These are phyloP conservation scores for Teinopalpus imperialis DNA, from an alignment of 2,888 invertebrate genomes.

Conservation along the genomic window DNA sequence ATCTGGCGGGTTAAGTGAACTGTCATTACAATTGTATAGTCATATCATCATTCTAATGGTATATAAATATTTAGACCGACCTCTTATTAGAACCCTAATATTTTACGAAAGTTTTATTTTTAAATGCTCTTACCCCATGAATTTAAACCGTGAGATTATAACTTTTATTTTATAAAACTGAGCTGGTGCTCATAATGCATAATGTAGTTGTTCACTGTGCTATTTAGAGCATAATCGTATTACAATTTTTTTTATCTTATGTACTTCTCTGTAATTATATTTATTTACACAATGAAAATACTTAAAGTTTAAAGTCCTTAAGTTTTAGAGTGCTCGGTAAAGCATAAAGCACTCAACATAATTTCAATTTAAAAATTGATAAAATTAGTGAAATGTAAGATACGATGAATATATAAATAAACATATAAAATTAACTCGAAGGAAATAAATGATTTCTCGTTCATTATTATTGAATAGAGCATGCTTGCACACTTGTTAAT, in stretches of 20 bases:
- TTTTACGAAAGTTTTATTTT: constrained; percentile 21
- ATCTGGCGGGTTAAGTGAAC: constrained; percentile 33
- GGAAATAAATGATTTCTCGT: constrained; percentile 12
- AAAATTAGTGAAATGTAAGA: neutral
- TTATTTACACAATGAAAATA: constrained; percentile 1
- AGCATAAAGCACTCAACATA: neutral
- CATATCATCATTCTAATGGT: constrained; percentile 29
- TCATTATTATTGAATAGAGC: constrained; percentile 43
- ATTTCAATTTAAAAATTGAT: neutral
- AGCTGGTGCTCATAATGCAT: neutral
- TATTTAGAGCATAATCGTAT: too few species aligned
- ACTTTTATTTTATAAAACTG: neutral
- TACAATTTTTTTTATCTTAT: too few species aligned
- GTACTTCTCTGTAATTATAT: too few species aligned
- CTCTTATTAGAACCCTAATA: constrained; percentile 21
- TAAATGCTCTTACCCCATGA: constrained; percentile 1
- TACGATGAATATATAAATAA: constrained; percentile 14
- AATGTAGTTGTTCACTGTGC: neutral
- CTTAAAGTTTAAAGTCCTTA: neutral
- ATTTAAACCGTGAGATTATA: constrained; percentile 15
- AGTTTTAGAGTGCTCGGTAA: too few species aligned
- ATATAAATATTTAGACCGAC: constrained; percentile 11
- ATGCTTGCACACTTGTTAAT: constrained; percentile 65
- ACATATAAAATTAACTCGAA: constrained; percentile 7
- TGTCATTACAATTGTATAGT: constrained; percentile 26